A percentile compares a stretch with the other conserved stretches of the same genome.
These are phyloP conservation scores for Amphipoea oculea DNA, from an alignment of 2,888 invertebrate genomes.

Conservation along the genomic window DNA sequence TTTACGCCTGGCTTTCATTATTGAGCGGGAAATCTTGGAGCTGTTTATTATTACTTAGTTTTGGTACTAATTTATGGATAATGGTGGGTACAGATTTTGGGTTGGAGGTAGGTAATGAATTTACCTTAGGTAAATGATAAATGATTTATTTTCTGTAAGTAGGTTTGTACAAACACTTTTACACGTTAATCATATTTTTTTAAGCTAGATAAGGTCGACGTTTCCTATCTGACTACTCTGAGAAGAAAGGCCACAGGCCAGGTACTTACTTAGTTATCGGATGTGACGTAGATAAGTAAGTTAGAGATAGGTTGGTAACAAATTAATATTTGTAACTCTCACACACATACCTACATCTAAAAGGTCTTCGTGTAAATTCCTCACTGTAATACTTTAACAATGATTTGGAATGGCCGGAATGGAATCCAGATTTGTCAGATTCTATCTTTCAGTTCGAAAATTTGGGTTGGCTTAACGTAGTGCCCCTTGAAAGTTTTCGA, in stretches of 20 bases:
- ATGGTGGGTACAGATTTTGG: conserved; percentile 17
- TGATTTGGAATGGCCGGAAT: conserved; percentile 3
- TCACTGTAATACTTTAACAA: not conserved
- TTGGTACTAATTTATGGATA: conserved; percentile 36
- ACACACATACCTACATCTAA: not conserved
- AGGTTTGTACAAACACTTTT: too few relatives aligned
- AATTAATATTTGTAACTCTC: not conserved
- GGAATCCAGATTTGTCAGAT: conserved; percentile 11
- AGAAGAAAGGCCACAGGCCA: too few relatives aligned
- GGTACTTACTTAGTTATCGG: not conserved
- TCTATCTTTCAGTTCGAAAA: conserved; percentile 9
- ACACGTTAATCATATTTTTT: too few relatives aligned
- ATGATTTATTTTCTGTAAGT: too few relatives aligned
- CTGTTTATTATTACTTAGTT: conserved; percentile 38
- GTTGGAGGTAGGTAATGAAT: not conserved
- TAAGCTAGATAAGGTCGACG: too few relatives aligned
- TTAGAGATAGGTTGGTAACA: not conserved
- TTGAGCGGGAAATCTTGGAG: conserved; percentile 25
- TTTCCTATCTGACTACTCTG: too few relatives aligned
- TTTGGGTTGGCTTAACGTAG: conserved; percentile 18
- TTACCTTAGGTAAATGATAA: not conserved
- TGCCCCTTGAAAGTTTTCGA: not conserved
- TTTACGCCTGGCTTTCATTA: conserved; percentile 42
- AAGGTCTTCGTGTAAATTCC: not conserved
- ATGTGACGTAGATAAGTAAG: not conserved